These are phyloP conservation scores for Paraescarpia echinospica DNA, from an alignment of 1,140 invertebrate species.

Conservation along the genomic window DNA sequence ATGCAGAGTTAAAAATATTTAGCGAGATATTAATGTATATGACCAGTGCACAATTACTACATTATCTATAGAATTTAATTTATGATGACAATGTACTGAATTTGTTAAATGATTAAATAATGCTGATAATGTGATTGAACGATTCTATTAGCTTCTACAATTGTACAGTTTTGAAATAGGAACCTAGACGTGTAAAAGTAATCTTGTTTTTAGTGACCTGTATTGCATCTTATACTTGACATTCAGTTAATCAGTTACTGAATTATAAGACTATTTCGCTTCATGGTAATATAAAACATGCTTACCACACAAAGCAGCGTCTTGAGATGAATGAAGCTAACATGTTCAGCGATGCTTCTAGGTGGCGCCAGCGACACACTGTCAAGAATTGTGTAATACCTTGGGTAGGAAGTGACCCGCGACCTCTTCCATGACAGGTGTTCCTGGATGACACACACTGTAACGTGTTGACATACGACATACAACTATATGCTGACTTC, in stretches of 20 bases:
- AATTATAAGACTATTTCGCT: background rate
- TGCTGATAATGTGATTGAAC: too few species aligned
- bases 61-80: background rate
- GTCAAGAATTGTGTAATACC: slow-evolving; percentile 15
- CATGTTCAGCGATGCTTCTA: background rate
- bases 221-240: background rate
- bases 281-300: background rate
- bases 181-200: background rate
- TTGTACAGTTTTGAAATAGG: background rate
- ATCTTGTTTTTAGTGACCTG: background rate
- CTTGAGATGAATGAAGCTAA: slow-evolving; percentile 11
- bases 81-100: background rate
- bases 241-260: background rate
- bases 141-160: too few species aligned
- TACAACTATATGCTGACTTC: background rate
- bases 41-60: background rate
- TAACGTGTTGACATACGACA: background rate
- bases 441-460: background rate
- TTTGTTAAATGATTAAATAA: background rate
- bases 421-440: background rate
- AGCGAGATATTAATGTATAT: background rate
- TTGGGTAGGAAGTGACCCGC: background rate
- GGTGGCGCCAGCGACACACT: slow-evolving; percentile 9
- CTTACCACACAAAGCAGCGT: slow-evolving; percentile 14
- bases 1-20: background rate